Base-by-base conservation (phyloP, 2,113 vertebrate genomes). In the Forbesichthys agassizii region DNA sequence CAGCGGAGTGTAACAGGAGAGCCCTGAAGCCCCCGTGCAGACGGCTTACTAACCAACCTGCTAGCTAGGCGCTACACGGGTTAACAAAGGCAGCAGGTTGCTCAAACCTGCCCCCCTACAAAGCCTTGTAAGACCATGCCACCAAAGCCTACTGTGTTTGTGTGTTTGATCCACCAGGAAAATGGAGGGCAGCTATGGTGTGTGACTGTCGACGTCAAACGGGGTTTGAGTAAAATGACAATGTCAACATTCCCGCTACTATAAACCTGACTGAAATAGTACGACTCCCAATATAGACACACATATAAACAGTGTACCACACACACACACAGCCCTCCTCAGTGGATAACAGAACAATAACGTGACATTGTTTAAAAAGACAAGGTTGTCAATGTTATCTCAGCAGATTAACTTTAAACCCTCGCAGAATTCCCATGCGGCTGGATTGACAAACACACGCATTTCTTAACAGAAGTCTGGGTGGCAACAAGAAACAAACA, bases 1-100 rank as follows among this genome's bases (percentile, higher is more conserved):
- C 79, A 78, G 81, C 75, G 82, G 76, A 83, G 81, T 88, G 90
- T 84, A 92, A 92, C 85, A 76, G 84, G 87, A 90, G 88, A 89
- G 79, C 77, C 66, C 78, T 61, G 86, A 75, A 83, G 74, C 87
- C 81, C 73, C 76, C 82, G 82, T 67, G 71, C 78, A 85, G 76
- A 33, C 85, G 52, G 65, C 79, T 88, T 73, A 53, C 83, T 75
- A 83, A 58, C 75, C 79, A 78, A 72, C 78, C 79, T 68, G 62
- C 82, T 59, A 68, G 74, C 55, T 18, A 10, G 36, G 64, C 16
- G 75, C 75, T 67, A 53, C 62, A 16, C 27, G 27, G 61, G 58
- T 67, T 69, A 71, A 90, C 84, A 89, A 88, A 88, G 77, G 66
- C 68, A 65, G 74, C 71, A 80, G 77, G 86, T 84, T 81, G 84